phyloP scores from a whole-genome alignment of 2,888 invertebrate species.

The Spilarctia lutea region DNA sequence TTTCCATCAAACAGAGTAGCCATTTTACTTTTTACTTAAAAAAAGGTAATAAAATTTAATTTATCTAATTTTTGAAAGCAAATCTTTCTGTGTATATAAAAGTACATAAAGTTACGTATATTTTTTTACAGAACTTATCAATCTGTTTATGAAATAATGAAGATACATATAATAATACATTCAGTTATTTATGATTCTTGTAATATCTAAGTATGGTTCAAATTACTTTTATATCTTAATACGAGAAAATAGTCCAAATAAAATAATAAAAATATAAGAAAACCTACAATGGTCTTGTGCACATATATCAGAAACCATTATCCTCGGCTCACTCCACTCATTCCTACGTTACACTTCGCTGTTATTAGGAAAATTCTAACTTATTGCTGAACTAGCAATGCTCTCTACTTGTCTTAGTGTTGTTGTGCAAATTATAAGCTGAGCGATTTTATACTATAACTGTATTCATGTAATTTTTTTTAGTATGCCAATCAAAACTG shows the following conservation, averaged over 20 bases:
- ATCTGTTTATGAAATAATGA: no score
- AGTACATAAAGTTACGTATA: no score
- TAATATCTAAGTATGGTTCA: no score
- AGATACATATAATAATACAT: no score
- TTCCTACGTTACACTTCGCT: slow-evolving; percentile 50
- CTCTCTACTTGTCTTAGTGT: slow-evolving; percentile 53
- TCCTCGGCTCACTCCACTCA: slow-evolving; percentile 34
- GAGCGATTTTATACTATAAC: not conserved
- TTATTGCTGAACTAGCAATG: slow-evolving; percentile 74
- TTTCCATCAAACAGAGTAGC: no score
- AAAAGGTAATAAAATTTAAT: no score
- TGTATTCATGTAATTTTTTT: not conserved
- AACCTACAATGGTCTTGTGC: not conserved
- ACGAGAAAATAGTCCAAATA: not conserved
- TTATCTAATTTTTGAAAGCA: no score
- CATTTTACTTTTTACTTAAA: no score
- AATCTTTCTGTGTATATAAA: no score
- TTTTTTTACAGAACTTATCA: no score
- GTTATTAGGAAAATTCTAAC: slow-evolving; percentile 83
- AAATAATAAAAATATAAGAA: not conserved
- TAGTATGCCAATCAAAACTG: not conserved
- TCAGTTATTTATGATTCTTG: no score
- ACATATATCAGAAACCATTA: slow-evolving; percentile 45
- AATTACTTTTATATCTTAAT: not conserved
- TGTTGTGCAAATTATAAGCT: slow-evolving; percentile 44